Evolutionary conservation across 2,797 vertebrate genomes (phyloP).

Genomic region (Clarias platycephalus): DNA sequence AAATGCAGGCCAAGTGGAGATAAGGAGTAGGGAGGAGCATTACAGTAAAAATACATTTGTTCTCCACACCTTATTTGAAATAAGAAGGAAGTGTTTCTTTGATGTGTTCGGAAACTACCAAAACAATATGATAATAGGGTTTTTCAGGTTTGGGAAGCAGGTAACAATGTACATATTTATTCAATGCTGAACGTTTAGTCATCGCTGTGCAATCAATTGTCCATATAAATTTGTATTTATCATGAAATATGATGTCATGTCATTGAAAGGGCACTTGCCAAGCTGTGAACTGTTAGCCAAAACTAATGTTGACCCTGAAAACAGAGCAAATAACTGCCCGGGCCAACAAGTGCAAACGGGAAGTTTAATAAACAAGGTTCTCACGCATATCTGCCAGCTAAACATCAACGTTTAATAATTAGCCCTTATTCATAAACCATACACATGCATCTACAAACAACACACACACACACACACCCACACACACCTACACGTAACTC

Average conservation of each 20-base stretch:
- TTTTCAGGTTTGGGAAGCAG: slow-evolving; percentile 14
- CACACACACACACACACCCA: no score
- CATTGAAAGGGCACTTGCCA: slow-evolving; percentile 24
- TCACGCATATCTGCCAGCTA: slow-evolving; percentile 35
- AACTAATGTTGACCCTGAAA: slow-evolving; percentile 47
- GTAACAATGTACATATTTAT: neutral
- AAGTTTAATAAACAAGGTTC: slow-evolving; percentile 40
- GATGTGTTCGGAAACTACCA: slow-evolving; percentile 13
- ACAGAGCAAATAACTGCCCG: slow-evolving; percentile 38
- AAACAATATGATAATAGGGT: neutral
- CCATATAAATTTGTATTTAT: neutral
- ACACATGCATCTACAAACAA: slow-evolving; percentile 5
- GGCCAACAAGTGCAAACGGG: slow-evolving; percentile 17
- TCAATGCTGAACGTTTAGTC: neutral
- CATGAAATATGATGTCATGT: slow-evolving; percentile 35
- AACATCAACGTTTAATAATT: slow-evolving; percentile 7
- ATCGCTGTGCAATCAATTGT: neutral
- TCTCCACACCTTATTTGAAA: slow-evolving; percentile 3
- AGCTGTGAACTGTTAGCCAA: slow-evolving; percentile 35
- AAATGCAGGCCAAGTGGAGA: slow-evolving; percentile 26
- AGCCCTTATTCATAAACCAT: slow-evolving; percentile 21
- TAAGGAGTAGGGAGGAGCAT: slow-evolving; percentile 28
- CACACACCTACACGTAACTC: no score
- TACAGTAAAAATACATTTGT: slow-evolving; percentile 38
- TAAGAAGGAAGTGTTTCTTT: slow-evolving; percentile 16